Evolutionary conservation across 2,797 vertebrate genomes (phyloP), one percentile per base, ranked within the genome.

Genomic region (Apogon hyalosoma): DNA sequence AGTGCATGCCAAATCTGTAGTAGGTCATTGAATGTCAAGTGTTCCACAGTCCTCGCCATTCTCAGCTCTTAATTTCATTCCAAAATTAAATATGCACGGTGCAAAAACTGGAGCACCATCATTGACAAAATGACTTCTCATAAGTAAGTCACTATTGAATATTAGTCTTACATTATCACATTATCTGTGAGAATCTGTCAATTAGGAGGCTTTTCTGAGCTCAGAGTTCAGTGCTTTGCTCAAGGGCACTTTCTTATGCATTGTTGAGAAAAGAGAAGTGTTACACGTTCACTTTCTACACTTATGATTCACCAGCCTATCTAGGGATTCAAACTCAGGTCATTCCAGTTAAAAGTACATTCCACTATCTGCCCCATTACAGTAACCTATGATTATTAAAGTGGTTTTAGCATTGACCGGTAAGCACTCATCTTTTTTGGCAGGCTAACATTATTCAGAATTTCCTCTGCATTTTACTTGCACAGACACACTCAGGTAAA

Each of bases 1-100:
- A 66, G 56, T 52, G 39, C 40, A 60, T 58, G 45, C 62, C 54
- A 64, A 73, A 79, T 57, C 57, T 51, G 63, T 45, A 70, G 60
- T 28, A 71, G 71, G 75, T 87, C 77, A 86, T 40, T 41, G 45
- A 12, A 73, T 73, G 62, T 81, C 73, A 81, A 61, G 11, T 57
- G 61, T 48, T 49, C 21, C 42, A 9, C 50, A 42, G 50, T 19
- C 31, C 1, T 68, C 41, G 41, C 12, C 31, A 16, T 40, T 62
- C 11, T 45, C 28, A 9, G 4, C 4, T 76, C 43, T 46, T 10
- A 36, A 33, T 69, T 77, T 66, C 15, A 4, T 63, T 68, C 38
- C 21, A 64, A 71, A 75, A 55, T 66, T 46, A 57, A 49, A 64
- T 59, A 46, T 57, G n/a, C 36, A 50, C 10, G 33, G 12, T 36